Evolutionary conservation across 2,888 invertebrate genomes (phyloP).

Genomic region (Dilophus febrilis): DNA sequence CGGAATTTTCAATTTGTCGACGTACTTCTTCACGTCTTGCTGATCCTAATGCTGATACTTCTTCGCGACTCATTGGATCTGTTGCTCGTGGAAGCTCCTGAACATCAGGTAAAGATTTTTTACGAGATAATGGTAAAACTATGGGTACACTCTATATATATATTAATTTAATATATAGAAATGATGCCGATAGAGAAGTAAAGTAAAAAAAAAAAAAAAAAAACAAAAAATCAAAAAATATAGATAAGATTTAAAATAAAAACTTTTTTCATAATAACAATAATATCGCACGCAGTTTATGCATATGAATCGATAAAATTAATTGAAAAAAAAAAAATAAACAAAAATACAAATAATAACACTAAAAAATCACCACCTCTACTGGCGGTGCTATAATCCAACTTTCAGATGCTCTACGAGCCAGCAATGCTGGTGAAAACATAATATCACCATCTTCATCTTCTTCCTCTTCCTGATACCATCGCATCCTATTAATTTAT

Average conservation of each 20-base stretch:
- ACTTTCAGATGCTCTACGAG: conserved; percentile 71
- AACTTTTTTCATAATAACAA: too few relatives aligned
- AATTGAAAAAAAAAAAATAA: conserved; percentile 3
- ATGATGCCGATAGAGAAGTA: too few relatives aligned
- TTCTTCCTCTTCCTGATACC: conserved; percentile 64
- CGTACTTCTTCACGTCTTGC: conserved; percentile 89
- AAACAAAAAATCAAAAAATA: too few relatives aligned
- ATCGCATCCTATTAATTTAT: conserved; percentile 38
- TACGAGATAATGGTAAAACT: conserved; percentile 66
- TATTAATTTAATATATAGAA: too few relatives aligned
- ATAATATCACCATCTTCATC: conserved; percentile 73
- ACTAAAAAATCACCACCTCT: conserved; percentile 47
- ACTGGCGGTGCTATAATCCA: conserved; percentile 79
- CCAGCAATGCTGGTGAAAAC: conserved; percentile 75
- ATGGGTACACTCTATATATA: conserved; percentile 64
- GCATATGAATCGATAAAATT: too few relatives aligned
- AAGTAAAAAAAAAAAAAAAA: too few relatives aligned
- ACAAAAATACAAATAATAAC: too few relatives aligned
- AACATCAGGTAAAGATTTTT: conserved; percentile 94
- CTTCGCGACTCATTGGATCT: conserved; percentile 81
- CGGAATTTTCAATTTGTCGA: conserved; percentile 76
- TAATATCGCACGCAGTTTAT: too few relatives aligned
- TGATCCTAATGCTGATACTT: conserved; percentile 85
- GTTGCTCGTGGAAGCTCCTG: conserved; percentile 65
- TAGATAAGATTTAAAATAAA: too few relatives aligned